These are phyloP conservation scores for Hemibagrus guttatus DNA, from an alignment of 2,797 vertebrate genomes.

Conservation along the genomic window DNA sequence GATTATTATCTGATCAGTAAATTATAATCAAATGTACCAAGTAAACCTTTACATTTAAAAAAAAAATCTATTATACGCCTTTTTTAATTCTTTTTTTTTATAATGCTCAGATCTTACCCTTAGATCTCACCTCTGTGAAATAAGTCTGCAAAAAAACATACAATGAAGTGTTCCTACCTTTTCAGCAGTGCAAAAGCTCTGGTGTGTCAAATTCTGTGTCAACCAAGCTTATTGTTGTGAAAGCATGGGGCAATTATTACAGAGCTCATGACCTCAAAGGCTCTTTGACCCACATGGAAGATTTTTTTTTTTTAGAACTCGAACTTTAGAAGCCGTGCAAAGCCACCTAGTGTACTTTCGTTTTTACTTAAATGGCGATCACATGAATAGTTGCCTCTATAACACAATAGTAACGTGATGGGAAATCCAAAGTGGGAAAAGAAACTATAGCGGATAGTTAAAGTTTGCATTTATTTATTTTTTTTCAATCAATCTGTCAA, in stretches of 20 bases:
- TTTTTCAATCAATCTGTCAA: not conserved
- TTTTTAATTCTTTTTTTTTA: no score
- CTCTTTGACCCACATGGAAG: slow-evolving; percentile 30
- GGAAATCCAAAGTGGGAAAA: not conserved
- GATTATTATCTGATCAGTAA: not conserved
- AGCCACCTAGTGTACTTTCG: not conserved
- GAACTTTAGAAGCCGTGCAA: not conserved
- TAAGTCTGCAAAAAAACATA: not conserved
- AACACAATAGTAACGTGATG: not conserved
- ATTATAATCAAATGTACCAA: not conserved
- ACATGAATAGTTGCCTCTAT: not conserved
- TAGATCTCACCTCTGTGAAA: not conserved
- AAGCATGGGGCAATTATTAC: not conserved
- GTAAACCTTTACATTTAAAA: no score
- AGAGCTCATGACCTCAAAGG: not conserved
- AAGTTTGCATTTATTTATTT: not conserved
- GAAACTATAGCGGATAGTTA: not conserved
- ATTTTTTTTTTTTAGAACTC: slow-evolving; percentile 2
- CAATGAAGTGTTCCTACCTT: not conserved
- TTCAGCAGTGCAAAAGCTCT: not conserved
- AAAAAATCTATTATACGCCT: no score
- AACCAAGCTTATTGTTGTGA: slow-evolving; percentile 3
- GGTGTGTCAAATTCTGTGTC: not conserved
- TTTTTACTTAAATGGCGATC: not conserved
- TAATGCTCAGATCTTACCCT: not conserved